phyloP scores from a whole-genome alignment of 1,140 invertebrate species.

The Rhyzopertha dominica region DNA sequence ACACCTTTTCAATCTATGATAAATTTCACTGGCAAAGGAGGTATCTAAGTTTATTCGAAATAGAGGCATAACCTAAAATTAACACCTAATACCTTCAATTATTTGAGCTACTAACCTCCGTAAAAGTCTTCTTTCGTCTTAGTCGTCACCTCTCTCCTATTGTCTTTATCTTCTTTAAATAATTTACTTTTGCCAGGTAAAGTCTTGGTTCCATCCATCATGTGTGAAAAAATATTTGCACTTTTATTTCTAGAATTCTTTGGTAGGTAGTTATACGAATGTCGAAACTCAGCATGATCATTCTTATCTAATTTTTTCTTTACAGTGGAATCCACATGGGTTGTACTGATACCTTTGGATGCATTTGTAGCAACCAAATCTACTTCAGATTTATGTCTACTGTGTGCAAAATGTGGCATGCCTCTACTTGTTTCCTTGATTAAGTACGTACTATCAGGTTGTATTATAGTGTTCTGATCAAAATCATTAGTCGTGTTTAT shows the following conservation, averaged over 20 bases:
- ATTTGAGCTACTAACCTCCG: too few relatives aligned
- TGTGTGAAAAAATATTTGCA: constrained; percentile 31
- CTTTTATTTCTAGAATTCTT: constrained; percentile 33
- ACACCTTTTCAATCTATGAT: too few relatives aligned
- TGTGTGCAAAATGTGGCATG: constrained; percentile 17
- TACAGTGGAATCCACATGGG: constrained; percentile 23
- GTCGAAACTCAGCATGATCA: constrained; percentile 25
- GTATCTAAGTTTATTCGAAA: too few relatives aligned
- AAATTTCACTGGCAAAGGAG: too few relatives aligned
- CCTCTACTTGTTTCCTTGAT: constrained; percentile 28
- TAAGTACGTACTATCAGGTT: constrained; percentile 38
- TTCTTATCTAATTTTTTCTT: constrained; percentile 31
- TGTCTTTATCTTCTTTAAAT: constrained; percentile 4
- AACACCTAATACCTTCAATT: too few relatives aligned
- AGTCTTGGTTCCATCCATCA: constrained; percentile 27
- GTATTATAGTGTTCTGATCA: constrained; percentile 41
- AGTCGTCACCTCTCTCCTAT: too few relatives aligned
- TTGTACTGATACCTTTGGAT: too few relatives aligned
- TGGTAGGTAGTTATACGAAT: neutral
- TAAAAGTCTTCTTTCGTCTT: too few relatives aligned
- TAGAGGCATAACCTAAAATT: too few relatives aligned
- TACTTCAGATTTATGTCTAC: constrained; percentile 35
- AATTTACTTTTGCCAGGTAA: constrained; percentile 18
- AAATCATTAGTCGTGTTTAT: constrained; percentile 43
- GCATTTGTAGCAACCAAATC: constrained; percentile 45